Conservation (phyloP, 2,888 invertebrate species). For the Apamea sordens region DNA sequence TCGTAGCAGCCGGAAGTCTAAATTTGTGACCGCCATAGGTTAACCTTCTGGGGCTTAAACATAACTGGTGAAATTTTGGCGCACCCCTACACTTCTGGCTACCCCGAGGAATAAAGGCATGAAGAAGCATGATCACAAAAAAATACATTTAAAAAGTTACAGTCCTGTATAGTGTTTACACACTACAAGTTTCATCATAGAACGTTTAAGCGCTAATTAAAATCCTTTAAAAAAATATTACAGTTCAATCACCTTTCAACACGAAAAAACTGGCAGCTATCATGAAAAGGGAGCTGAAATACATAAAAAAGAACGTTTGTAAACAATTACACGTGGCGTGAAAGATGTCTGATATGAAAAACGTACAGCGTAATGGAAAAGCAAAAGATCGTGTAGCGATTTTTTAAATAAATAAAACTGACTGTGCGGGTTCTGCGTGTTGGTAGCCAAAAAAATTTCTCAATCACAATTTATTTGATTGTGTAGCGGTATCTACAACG, state of each 20-base stretch:
- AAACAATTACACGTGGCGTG: constrained; percentile 54
- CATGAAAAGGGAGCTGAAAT: not conserved
- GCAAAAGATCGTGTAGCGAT: constrained; percentile 33
- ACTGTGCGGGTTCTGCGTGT: constrained; percentile 17
- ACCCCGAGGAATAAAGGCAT: not conserved
- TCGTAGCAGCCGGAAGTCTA: not conserved
- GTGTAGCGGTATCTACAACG: no score
- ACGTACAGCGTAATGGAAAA: constrained; percentile 54
- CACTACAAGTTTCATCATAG: not conserved
- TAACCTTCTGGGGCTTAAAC: no score
- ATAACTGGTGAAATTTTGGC: not conserved
- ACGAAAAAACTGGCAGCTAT: constrained; percentile 5
- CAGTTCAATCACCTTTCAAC: constrained; percentile 7
- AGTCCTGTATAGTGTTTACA: no score
- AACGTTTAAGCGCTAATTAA: not conserved
- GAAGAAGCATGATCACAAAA: not conserved
- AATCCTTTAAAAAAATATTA: not conserved
- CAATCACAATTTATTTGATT: not conserved
- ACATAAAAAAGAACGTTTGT: constrained; percentile 31
- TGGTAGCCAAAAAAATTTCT: no score
- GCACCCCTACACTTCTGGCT: not conserved
- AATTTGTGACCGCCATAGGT: not conserved
- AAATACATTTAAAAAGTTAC: no score
- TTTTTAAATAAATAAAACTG: constrained; percentile 50
- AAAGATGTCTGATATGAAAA: constrained; percentile 60